Evolutionary conservation across 2,113 vertebrate species (phyloP).

Genomic region (Zeus faber): DNA sequence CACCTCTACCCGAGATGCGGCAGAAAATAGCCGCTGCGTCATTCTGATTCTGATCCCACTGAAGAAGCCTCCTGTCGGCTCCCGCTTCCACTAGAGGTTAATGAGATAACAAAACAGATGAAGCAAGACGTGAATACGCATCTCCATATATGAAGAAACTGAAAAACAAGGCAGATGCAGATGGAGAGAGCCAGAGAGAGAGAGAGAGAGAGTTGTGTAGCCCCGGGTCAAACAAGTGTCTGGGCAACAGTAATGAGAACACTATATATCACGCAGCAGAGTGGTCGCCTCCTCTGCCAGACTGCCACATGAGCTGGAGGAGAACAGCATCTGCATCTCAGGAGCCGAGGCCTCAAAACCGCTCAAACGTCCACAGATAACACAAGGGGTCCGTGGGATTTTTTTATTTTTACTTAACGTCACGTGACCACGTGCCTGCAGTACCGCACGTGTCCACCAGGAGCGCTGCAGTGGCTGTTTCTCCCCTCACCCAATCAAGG

Average conservation of each 20-base stretch:
- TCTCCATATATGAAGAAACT: constrained; percentile 1
- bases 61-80: too few species aligned
- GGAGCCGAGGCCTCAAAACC: not conserved
- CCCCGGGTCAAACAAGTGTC: not conserved
- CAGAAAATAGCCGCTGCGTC: too few species aligned
- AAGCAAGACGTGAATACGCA: constrained; percentile 1
- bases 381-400: not conserved
- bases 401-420: too few species aligned
- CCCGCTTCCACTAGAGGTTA: constrained; percentile 4
- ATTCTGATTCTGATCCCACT: constrained; percentile 27
- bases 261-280: not conserved
- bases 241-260: not conserved
- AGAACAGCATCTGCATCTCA: constrained; percentile 1
- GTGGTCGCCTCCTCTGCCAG: not conserved
- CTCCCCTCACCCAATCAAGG: too few species aligned
- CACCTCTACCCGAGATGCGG: constrained; percentile 9
- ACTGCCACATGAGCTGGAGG: not conserved
- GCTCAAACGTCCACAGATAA: not conserved
- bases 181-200: too few species aligned
- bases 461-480: too few species aligned
- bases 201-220: too few species aligned
- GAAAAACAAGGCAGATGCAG: not conserved
- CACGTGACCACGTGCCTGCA: too few species aligned
- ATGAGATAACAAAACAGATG: constrained; percentile 18
- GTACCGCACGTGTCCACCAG: too few species aligned